Evolutionary conservation across 2,797 vertebrate genomes (phyloP), one percentile per base, ranked within the genome.

Genomic region (Enteromius treurensis): DNA sequence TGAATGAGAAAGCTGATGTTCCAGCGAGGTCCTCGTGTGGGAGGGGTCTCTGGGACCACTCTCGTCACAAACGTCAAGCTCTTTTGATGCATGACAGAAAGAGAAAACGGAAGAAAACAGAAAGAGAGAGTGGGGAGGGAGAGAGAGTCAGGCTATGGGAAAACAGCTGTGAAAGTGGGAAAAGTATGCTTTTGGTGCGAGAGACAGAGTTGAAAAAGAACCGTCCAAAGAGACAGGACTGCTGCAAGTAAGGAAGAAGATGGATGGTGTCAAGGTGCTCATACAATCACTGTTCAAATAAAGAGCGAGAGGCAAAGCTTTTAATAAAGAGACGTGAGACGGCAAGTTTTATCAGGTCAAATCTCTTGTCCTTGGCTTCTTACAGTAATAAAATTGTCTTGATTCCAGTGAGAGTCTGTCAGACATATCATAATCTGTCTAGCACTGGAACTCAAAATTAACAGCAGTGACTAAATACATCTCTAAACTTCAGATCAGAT

Each of bases 31-130:
- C 64, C 73, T 55, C 32, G 19, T 58, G 58, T 77, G 49, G 51
- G 53, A 79, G 83, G 84, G 88, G 90, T 91, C 93, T 93, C 92
- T 34, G 85, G 90, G 92, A 92, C 92, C 91, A 83, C 47, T 93
- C 91, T 92, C 93, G 93, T 95, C 94, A 95, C 84, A 94, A 89
- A 90, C 90, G 88, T 93, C 92, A 92, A 87, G 84, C 88, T 90
- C 90, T 91, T 94, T 93, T 95, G 92, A 94, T 91, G 92, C 85
- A 51, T 90, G 89, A 85, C 90, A 91, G 88, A 23, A 84, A 88
- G 62, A 40, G 47, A 83, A 83, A 85, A 81, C 86, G 83, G 84
- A 83, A 86, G 82, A 89, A 64, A 79, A 85, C 86, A 80, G 81
- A 75, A 13, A 88, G 90, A 79, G 88, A 84, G 84, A 86, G 45